These are phyloP conservation scores for Papilio glaucus DNA, from an alignment of 1,140 invertebrate genomes.

Conservation along the genomic window DNA sequence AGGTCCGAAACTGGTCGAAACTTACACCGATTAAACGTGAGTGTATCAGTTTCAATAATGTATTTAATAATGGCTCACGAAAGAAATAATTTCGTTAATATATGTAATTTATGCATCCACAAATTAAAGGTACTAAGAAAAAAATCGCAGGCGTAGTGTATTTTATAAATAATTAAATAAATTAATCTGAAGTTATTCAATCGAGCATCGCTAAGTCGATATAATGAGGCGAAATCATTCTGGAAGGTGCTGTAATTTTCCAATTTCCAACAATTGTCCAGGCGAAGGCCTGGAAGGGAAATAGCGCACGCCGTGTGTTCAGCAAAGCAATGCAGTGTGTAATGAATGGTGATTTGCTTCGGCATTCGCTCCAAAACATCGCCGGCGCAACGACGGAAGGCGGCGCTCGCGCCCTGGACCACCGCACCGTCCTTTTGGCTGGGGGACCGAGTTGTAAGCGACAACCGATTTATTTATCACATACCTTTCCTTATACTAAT, in stretches of 20 bases:
- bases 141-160: too few relatives aligned
- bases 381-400: conserved; percentile 61
- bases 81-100: too few relatives aligned
- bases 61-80: too few relatives aligned
- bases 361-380: conserved; percentile 63
- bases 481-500: too few relatives aligned
- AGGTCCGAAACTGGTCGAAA: too few relatives aligned
- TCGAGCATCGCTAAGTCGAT: background rate
- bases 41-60: too few relatives aligned
- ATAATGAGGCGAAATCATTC: background rate
- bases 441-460: conserved; percentile 16
- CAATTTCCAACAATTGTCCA: conserved; percentile 7
- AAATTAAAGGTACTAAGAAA: too few relatives aligned
- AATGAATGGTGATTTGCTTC: conserved; percentile 74
- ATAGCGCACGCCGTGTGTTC: conserved; percentile 45
- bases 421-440: conserved; percentile 40
- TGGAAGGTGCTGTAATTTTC: background rate
- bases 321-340: conserved; percentile 57
- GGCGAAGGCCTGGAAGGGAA: background rate
- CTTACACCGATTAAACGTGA: too few relatives aligned
- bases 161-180: too few relatives aligned
- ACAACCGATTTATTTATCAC: background rate
- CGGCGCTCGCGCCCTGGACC: conserved; percentile 52
- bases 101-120: too few relatives aligned
- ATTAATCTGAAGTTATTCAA: background rate